These are phyloP conservation scores for Leptopterna dolabrata DNA, from an alignment of 2,888 invertebrate genomes.

Conservation along the genomic window DNA sequence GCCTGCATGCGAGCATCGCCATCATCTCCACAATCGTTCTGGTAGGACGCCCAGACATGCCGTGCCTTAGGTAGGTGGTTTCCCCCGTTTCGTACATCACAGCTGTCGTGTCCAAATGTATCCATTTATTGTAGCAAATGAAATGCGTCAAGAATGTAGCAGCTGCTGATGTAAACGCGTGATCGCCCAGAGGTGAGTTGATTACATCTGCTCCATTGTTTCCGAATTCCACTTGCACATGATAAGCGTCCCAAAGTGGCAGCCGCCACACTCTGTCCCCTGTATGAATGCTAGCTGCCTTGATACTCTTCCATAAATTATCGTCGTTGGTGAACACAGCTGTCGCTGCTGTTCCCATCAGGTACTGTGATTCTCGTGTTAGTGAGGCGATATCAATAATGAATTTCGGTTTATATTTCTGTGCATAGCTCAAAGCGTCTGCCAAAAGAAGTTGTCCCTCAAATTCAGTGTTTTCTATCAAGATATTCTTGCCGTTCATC, in stretches of 20 bases:
- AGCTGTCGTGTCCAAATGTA: constrained; percentile 85
- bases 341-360: constrained; percentile 76
- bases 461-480: constrained; percentile 80
- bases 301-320: constrained; percentile 75
- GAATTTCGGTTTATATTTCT: constrained; percentile 78
- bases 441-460: constrained; percentile 83
- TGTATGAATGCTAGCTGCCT: constrained; percentile 77
- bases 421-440: constrained; percentile 83
- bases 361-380: constrained; percentile 76
- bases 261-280: constrained; percentile 88
- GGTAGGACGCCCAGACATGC: constrained; percentile 84
- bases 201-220: constrained; percentile 54
- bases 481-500: constrained; percentile 80
- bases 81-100: constrained; percentile 78
- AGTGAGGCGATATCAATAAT: constrained; percentile 85
- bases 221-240: constrained; percentile 43
- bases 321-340: constrained; percentile 82
- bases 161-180: constrained; percentile 75
- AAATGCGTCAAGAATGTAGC: constrained; percentile 83
- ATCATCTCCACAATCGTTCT: constrained; percentile 80
- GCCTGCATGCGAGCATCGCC: constrained; percentile 68
- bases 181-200: constrained; percentile 38
- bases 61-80: constrained; percentile 72
- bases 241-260: constrained; percentile 71
- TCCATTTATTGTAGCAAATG: constrained; percentile 78